Evolutionary conservation across 2,797 vertebrate species (phyloP).

Genomic region (Otus scops): DNA sequence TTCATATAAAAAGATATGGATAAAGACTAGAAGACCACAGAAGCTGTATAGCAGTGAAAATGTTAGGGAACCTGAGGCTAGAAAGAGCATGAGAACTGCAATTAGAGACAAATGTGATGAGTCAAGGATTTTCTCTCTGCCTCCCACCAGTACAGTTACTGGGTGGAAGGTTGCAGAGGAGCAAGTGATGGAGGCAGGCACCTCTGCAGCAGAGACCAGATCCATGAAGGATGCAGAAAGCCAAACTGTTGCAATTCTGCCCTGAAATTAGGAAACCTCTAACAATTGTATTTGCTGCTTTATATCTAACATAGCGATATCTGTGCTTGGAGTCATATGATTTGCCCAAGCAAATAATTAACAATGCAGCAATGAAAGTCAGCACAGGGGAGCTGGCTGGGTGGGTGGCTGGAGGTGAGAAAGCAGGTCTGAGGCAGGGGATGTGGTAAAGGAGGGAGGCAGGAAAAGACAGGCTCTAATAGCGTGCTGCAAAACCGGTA

Average conservation of each 20-base stretch:
- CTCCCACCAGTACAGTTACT: neutral
- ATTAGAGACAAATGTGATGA: neutral
- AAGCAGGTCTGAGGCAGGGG: neutral
- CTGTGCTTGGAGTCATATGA: neutral
- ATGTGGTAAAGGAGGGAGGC: neutral
- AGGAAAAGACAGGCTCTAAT: neutral
- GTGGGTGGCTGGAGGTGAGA: neutral
- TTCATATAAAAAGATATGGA: neutral
- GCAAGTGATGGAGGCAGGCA: neutral
- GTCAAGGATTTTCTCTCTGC: conserved; percentile 6
- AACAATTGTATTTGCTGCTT: neutral
- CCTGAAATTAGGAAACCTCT: neutral
- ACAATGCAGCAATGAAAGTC: neutral
- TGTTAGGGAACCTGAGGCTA: neutral
- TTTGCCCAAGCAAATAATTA: conserved; percentile 50
- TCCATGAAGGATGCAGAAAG: neutral
- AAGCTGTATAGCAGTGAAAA: neutral
- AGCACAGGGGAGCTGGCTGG: neutral
- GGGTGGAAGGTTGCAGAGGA: neutral
- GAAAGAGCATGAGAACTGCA: neutral
- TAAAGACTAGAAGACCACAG: neutral
- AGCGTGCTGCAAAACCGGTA: neutral
- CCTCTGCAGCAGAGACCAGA: neutral
- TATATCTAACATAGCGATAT: neutral
- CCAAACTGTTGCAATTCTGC: neutral